A percentile compares a stretch with the other conserved stretches of the same genome.
Evolutionary conservation across 2,888 invertebrate species (phyloP).

Genomic region (Erebia epiphron): DNA sequence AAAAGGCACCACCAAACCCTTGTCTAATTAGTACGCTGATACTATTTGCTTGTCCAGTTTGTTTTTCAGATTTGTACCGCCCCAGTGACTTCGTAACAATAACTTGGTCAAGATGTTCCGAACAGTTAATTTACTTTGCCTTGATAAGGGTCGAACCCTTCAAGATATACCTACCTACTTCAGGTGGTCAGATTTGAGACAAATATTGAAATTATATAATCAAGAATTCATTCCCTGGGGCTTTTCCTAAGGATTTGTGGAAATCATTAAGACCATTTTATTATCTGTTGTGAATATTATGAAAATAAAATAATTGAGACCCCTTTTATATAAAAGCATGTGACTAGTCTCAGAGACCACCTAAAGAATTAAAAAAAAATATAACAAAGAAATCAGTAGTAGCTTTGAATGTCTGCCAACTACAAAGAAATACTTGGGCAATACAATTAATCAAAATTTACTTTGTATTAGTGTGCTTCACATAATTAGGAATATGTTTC

Average conservation of each 20-base stretch:
- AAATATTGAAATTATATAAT: constrained; percentile 61
- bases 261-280: neutral
- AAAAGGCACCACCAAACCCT: neutral
- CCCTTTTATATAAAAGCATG: too few species aligned
- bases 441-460: too few species aligned
- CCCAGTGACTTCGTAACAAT: constrained; percentile 62
- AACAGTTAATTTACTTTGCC: constrained; percentile 74
- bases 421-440: too few species aligned
- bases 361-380: too few species aligned
- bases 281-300: too few species aligned
- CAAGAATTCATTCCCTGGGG: constrained; percentile 23
- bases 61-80: constrained; percentile 62
- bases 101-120: constrained; percentile 80
- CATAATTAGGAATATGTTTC: too few species aligned
- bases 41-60: constrained; percentile 70
- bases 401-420: too few species aligned
- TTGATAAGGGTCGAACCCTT: constrained; percentile 77
- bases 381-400: too few species aligned
- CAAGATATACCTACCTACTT: constrained; percentile 60
- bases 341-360: too few species aligned
- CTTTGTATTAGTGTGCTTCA: too few species aligned
- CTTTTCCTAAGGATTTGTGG: constrained; percentile 26
- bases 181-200: constrained; percentile 67
- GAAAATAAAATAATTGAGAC: too few species aligned
- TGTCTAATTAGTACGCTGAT: constrained; percentile 58